Percentiles rank a stretch among this genome's conserved stretches.
Conservation (phyloP, 1,140 invertebrate genomes). For the Daktulosphaira vitifoliae region DNA sequence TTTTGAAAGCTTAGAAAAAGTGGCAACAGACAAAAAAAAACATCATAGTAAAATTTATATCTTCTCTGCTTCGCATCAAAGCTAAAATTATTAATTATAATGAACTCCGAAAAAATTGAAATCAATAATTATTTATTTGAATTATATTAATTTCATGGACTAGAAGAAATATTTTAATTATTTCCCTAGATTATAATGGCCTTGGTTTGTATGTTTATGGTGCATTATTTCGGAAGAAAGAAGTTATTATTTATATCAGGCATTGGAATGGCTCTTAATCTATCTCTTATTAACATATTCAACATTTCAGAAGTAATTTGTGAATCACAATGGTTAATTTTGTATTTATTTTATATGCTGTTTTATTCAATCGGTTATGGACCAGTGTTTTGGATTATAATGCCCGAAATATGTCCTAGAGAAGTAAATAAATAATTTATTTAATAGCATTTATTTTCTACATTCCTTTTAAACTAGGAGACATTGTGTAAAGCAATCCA, state of each 20-base stretch:
- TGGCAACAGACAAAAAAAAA: too few relatives aligned
- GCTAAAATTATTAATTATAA: too few relatives aligned
- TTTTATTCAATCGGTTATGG: slow-evolving; percentile 18
- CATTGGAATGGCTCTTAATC: not conserved
- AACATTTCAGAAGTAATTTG: not conserved
- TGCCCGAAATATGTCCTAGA: slow-evolving; percentile 2
- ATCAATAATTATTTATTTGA: too few relatives aligned
- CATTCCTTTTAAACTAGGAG: too few relatives aligned
- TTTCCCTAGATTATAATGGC: not conserved
- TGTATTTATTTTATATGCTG: not conserved
- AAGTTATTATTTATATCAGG: not conserved
- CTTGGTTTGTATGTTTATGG: not conserved
- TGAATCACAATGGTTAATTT: not conserved
- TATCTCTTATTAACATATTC: not conserved
- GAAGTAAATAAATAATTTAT: not conserved
- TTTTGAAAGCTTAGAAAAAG: too few relatives aligned
- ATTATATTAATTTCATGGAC: too few relatives aligned
- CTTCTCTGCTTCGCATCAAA: too few relatives aligned
- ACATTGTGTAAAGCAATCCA: too few relatives aligned
- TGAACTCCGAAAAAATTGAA: too few relatives aligned
- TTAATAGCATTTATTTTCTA: too few relatives aligned
- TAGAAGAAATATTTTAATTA: not conserved
- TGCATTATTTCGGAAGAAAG: not conserved
- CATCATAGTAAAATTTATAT: too few relatives aligned
- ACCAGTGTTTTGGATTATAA: not conserved